Evolutionary conservation across 92 coral and sea anemone species (phyloP), one percentile per base, ranked within the genome.

Genomic region (Actinernus sp.): DNA sequence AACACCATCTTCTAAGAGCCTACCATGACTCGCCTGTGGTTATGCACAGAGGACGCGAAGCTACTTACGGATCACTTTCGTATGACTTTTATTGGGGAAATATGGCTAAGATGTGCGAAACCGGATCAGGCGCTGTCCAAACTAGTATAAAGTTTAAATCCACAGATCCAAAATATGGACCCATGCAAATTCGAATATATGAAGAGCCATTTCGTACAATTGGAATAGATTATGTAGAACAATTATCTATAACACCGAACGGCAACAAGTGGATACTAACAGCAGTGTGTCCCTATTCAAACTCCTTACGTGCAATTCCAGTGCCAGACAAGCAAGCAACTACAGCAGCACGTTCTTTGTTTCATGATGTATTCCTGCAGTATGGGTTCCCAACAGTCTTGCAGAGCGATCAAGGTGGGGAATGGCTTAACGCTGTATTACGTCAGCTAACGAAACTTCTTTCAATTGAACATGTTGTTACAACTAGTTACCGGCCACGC

Each of bases 351-450:
- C 61, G 72, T 12, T 58, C 79, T 26, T 39, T 69, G 20, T 70
- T 21, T 58, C 64, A 69, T 49, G 44, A 58, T 83, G 13, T 60
- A n/a, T n/a, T n/a, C n/a, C n/a, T n/a, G n/a, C n/a, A n/a, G n/a
- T n/a, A n/a, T n/a, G n/a, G n/a, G n/a, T n/a, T n/a, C n/a, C n/a
- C n/a, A n/a, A n/a, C n/a, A n/a, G n/a, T n/a, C n/a, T n/a, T n/a
- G n/a, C n/a, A 74, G 50, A 83, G 67, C 44, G 73, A 58, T 36
- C 84, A 82, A 73, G 77, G 76, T 34, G 83, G 65, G 14, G 88
- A 82, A 59, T 82, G 77, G 88, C 25, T 65, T 50, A 83, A 83
- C 61, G 89, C 88, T 4, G 50, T 82, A 25, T n/a, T n/a, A n/a
- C n/a, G n/a, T n/a, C n/a, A n/a, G n/a, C n/a, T n/a, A n/a, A n/a